Conservation (phyloP, 2,113 vertebrate genomes). For the Stigmatopora nigra region DNA sequence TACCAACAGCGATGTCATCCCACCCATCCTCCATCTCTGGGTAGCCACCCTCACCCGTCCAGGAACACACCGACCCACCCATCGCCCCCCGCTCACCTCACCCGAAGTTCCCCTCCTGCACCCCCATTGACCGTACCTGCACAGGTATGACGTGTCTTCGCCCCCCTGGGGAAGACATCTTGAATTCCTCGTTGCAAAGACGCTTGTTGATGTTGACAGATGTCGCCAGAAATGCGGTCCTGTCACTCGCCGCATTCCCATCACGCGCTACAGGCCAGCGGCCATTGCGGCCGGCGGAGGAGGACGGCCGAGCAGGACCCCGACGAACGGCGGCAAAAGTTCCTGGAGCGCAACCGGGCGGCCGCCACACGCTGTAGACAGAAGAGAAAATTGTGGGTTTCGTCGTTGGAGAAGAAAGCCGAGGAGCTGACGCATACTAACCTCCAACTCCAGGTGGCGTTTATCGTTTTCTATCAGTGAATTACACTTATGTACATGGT, state of each 20-base stretch:
- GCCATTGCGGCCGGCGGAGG: conserved; percentile 76
- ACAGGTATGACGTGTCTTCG: conserved; percentile 72
- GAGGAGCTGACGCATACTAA: conserved; percentile 98
- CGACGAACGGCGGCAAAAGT: conserved; percentile 91
- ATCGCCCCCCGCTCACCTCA: conserved; percentile 80
- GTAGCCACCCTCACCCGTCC: conserved; percentile 76
- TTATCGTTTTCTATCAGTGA: background rate
- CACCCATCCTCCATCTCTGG: conserved; percentile 77
- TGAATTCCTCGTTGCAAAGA: background rate
- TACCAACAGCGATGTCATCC: conserved; percentile 80
- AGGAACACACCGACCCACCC: conserved; percentile 70
- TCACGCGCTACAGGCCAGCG: conserved; percentile 76
- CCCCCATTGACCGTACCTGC: conserved; percentile 77
- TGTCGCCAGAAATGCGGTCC: conserved; percentile 60
- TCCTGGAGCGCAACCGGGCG: conserved; percentile 93
- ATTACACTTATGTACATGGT: background rate
- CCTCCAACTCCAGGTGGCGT: conserved; percentile 93
- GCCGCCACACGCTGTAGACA: conserved; percentile 96
- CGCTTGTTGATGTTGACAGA: conserved; percentile 33
- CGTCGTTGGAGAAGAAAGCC: conserved; percentile 97
- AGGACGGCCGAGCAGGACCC: conserved; percentile 87
- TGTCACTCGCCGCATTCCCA: conserved; percentile 75
- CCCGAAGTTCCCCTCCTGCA: conserved; percentile 83
- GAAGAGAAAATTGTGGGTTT: conserved; percentile 99
- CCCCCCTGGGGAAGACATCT: conserved; percentile 16